A percentile compares a stretch with the other conserved stretches of the same genome.
Evolutionary conservation across 1,140 invertebrate species (phyloP).

Genomic region (Megalopta genalis): DNA sequence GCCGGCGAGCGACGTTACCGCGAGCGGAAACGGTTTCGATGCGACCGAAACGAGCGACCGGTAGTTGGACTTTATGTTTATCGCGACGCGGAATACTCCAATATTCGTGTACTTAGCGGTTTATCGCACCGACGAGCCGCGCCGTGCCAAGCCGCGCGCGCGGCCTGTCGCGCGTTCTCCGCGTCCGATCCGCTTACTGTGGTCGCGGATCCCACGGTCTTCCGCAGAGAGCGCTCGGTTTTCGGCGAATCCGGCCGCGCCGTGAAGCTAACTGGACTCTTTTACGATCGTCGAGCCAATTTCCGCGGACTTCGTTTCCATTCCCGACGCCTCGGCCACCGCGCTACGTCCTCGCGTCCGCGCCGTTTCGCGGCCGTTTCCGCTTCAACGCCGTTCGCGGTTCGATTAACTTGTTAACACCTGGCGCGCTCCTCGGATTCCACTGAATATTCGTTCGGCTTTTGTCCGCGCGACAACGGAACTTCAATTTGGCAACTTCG

Average conservation of each 20-base stretch:
- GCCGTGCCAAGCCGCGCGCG: too few relatives aligned
- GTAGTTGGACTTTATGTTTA: conserved; percentile 58
- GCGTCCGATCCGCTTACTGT: too few relatives aligned
- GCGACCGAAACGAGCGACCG: conserved; percentile 4
- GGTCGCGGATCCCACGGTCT: neutral
- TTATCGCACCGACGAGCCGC: neutral
- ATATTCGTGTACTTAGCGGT: conserved; percentile 46
- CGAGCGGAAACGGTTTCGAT: conserved; percentile 6
- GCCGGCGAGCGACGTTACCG: neutral
- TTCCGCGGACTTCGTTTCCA: conserved; percentile 4
- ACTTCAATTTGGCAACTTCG: too few relatives aligned
- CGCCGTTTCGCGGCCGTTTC: neutral
- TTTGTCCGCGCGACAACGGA: too few relatives aligned
- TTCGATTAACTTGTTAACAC: too few relatives aligned
- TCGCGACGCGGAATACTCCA: conserved; percentile 59
- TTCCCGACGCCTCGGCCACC: neutral
- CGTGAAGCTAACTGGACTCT: neutral
- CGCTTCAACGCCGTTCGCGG: neutral
- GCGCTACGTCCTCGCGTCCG: neutral
- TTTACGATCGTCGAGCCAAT: conserved; percentile 42
- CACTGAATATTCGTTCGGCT: too few relatives aligned
- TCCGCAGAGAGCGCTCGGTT: too few relatives aligned
- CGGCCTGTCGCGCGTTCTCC: too few relatives aligned
- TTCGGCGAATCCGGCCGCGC: too few relatives aligned
- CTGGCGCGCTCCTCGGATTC: too few relatives aligned